Conservation (phyloP, 1,140 invertebrate species). For the Rhizoglyphus robini region DNA sequence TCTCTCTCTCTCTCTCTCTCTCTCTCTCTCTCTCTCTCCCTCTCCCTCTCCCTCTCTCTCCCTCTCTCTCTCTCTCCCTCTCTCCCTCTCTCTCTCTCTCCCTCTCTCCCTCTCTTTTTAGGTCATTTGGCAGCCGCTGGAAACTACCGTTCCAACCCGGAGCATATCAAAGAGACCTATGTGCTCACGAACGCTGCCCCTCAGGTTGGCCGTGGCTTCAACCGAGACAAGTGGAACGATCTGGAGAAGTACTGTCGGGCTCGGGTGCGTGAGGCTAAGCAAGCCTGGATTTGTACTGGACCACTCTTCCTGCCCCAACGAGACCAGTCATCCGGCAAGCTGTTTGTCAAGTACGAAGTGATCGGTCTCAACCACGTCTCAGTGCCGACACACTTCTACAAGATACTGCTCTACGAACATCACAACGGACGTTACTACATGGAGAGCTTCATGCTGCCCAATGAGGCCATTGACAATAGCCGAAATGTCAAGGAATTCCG, state of each 20-base stretch:
- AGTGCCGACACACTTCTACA: slow-evolving; percentile 98
- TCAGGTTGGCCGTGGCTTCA: slow-evolving; percentile 85
- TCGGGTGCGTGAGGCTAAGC: slow-evolving; percentile 58
- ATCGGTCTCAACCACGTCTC: slow-evolving; percentile 86
- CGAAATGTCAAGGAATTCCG: slow-evolving; percentile 57
- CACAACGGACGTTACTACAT: slow-evolving; percentile 56
- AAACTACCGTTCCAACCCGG: slow-evolving; percentile 69
- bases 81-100: no score
- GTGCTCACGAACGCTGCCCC: slow-evolving; percentile 87
- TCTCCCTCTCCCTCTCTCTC: no score
- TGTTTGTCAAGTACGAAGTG: slow-evolving; percentile 88
- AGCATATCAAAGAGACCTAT: slow-evolving; percentile 80
- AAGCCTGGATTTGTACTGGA: slow-evolving; percentile 92
- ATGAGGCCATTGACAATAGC: slow-evolving; percentile 60
- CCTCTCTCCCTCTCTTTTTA: no score
- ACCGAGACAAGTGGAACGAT: slow-evolving; percentile 80
- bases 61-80: no score
- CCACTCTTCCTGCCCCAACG: slow-evolving; percentile 85
- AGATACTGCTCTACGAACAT: slow-evolving; percentile 72
- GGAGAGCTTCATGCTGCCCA: slow-evolving; percentile 88
- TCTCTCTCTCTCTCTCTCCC: no score
- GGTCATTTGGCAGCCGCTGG: slow-evolving; percentile 96
- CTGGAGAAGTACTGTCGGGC: slow-evolving; percentile 77
- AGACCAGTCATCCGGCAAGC: slow-evolving; percentile 60
- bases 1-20: no score